These are phyloP conservation scores for Lasioglossum calceatum DNA, from an alignment of 2,888 invertebrate genomes.

Conservation along the genomic window DNA sequence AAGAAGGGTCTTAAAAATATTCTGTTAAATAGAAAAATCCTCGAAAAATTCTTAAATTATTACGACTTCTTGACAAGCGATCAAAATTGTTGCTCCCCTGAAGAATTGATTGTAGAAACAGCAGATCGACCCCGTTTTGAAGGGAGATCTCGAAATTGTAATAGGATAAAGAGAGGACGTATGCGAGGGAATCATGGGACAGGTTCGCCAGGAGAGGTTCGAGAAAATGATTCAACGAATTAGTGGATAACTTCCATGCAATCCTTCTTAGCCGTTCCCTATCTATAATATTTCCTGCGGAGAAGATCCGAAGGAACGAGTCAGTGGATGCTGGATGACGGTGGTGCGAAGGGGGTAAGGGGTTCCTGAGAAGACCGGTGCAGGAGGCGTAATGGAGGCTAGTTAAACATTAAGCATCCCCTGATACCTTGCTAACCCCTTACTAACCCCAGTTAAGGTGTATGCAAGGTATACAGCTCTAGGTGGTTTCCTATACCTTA, in stretches of 20 bases:
- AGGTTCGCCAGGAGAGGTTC: neutral
- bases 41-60: neutral
- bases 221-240: constrained; percentile 70
- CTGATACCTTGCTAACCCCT: constrained; percentile 82
- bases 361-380: constrained; percentile 57
- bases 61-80: too few relatives aligned
- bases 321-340: constrained; percentile 70
- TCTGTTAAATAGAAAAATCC: neutral
- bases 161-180: neutral
- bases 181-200: neutral
- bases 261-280: constrained; percentile 74
- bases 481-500: constrained; percentile 76
- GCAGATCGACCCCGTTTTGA: neutral
- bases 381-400: constrained; percentile 82
- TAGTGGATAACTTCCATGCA: constrained; percentile 61
- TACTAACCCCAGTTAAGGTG: constrained; percentile 80
- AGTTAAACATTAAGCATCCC: constrained; percentile 84
- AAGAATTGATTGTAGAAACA: neutral
- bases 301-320: constrained; percentile 66
- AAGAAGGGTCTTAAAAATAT: too few relatives aligned
- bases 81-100: neutral
- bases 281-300: constrained; percentile 75
- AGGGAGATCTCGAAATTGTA: neutral
- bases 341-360: constrained; percentile 45
- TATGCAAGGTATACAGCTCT: constrained; percentile 77